Conservation (phyloP, 2,113 vertebrate genomes). For the Donacobius atricapilla region DNA sequence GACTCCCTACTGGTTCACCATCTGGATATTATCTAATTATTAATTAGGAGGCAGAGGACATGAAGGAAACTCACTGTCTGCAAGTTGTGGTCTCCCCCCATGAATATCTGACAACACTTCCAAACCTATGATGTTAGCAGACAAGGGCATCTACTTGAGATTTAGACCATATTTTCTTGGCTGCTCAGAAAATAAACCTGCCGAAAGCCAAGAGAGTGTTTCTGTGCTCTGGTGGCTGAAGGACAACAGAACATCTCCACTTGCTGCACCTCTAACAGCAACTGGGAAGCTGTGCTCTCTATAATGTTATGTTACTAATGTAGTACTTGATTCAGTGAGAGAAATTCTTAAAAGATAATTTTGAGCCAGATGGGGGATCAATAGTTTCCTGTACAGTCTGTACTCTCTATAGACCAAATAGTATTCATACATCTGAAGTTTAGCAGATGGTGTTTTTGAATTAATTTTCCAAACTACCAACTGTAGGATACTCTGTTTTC, state of each 20-base stretch:
- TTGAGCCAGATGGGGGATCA: constrained; percentile 65
- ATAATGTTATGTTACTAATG: constrained; percentile 34
- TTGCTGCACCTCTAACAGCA: background rate
- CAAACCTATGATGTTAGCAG: background rate
- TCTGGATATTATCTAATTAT: constrained; percentile 19
- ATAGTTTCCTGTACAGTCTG: constrained; percentile 42
- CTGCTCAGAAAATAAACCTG: background rate
- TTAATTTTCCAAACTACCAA: constrained; percentile 77
- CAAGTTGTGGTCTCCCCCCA: background rate
- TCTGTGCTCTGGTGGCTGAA: background rate
- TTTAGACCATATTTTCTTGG: background rate
- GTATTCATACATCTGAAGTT: constrained; percentile 67
- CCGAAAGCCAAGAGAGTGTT: background rate
- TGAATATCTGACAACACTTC: background rate
- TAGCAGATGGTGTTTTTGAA: constrained; percentile 79
- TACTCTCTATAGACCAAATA: constrained; percentile 66
- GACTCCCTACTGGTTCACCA: background rate
- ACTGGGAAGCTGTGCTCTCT: background rate
- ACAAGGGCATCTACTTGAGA: background rate
- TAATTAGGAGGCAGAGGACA: background rate
- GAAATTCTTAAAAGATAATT: constrained; percentile 43
- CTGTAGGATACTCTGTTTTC: constrained; percentile 74
- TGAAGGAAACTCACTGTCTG: background rate
- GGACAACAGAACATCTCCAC: background rate
- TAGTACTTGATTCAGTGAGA: constrained; percentile 39